Percentiles rank a stretch among this genome's conserved stretches.
phyloP scores from a whole-genome alignment of 2,888 invertebrate genomes.

The Ormyrus pomaceus region DNA sequence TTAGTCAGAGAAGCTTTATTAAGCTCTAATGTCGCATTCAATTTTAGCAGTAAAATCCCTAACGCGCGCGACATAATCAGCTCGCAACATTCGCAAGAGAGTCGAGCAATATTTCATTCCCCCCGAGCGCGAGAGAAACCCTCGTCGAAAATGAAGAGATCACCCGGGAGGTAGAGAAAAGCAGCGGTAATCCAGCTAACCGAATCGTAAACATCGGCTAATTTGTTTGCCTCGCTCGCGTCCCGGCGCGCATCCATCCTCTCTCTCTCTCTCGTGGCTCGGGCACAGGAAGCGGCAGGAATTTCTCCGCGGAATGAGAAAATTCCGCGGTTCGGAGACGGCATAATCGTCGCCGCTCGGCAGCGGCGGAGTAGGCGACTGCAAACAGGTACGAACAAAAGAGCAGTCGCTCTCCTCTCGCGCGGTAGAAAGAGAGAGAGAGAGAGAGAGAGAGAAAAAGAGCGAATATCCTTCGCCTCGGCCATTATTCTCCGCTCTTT shows the following conservation, averaged over 20 bases:
- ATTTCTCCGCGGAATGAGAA: slow-evolving; percentile 43
- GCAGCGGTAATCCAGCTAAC: too few species aligned
- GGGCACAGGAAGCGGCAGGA: slow-evolving; percentile 25
- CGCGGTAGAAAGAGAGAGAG: slow-evolving; percentile 1
- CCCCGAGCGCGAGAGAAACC: too few species aligned
- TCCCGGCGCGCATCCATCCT: not conserved
- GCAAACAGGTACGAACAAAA: not conserved
- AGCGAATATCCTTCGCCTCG: not conserved
- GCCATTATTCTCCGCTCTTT: not conserved
- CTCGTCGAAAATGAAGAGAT: too few species aligned
- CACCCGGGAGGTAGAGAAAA: too few species aligned
- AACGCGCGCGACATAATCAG: too few species aligned
- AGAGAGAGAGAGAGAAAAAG: not conserved
- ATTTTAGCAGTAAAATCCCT: too few species aligned
- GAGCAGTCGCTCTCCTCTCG: not conserved
- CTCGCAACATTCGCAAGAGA: too few species aligned
- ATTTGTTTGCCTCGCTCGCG: slow-evolving; percentile 12
- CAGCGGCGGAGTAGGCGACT: slow-evolving; percentile 19
- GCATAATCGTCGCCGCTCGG: slow-evolving; percentile 17
- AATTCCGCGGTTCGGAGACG: slow-evolving; percentile 36
- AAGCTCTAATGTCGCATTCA: too few species aligned
- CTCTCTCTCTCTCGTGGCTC: not conserved
- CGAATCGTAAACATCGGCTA: not conserved
- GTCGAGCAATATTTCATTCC: too few species aligned
- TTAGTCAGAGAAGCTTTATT: too few species aligned